phyloP scores from a whole-genome alignment of 1,140 invertebrate species.

The Spodoptera litura region DNA sequence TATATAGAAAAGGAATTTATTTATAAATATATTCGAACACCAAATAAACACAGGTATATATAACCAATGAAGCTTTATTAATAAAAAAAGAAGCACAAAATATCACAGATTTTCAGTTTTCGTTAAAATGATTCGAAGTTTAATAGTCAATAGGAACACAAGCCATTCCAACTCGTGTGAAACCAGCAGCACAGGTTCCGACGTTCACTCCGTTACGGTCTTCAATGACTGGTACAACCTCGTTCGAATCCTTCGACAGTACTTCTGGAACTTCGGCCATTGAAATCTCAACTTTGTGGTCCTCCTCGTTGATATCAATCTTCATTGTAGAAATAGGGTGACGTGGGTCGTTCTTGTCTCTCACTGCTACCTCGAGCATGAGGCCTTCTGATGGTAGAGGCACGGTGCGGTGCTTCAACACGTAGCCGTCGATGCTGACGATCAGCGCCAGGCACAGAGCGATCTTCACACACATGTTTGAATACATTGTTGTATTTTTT shows the following conservation, averaged over 20 bases:
- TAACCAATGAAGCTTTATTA: too few species aligned
- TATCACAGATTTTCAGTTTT: too few species aligned
- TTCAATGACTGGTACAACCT: background rate
- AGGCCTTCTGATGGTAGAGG: constrained; percentile 9
- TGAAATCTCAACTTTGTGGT: constrained; percentile 16
- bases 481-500: constrained; percentile 49
- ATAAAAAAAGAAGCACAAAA: too few species aligned
- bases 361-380: constrained; percentile 6
- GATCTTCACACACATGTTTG: constrained; percentile 36
- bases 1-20: too few species aligned
- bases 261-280: background rate
- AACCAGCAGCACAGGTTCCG: constrained; percentile 1
- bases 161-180: too few species aligned
- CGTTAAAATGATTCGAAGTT: too few species aligned
- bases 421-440: constrained; percentile 20
- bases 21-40: too few species aligned
- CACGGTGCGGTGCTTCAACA: constrained; percentile 6
- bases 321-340: background rate
- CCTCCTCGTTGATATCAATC: constrained; percentile 3
- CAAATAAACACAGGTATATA: too few species aligned
- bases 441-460: constrained; percentile 38
- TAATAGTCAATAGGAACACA: too few species aligned
- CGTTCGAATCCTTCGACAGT: background rate
- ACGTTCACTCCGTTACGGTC: background rate
- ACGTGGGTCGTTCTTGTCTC: background rate